Conservation (phyloP, 2,113 vertebrate species). For the Castor canadensis region DNA sequence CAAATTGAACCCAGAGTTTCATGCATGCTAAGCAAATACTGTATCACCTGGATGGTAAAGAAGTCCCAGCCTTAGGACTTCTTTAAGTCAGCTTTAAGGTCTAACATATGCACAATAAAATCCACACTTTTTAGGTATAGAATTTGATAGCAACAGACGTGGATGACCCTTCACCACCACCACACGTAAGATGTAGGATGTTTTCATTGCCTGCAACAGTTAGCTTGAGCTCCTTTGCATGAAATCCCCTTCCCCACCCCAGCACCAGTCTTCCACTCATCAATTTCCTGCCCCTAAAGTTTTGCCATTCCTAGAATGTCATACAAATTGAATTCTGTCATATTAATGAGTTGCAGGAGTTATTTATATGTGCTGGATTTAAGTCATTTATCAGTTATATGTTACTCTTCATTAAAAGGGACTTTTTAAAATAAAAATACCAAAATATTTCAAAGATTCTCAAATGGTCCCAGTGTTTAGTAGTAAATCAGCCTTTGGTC, state of each 20-base stretch:
- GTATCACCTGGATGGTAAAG: not conserved
- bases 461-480: not conserved
- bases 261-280: not conserved
- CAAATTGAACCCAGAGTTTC: too few relatives aligned
- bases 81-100: not conserved
- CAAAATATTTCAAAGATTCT: not conserved
- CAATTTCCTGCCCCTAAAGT: not conserved
- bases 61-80: not conserved
- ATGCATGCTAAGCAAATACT: not conserved
- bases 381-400: not conserved
- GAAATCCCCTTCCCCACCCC: fast-evolving
- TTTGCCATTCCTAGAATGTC: not conserved
- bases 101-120: not conserved
- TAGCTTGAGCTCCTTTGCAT: not conserved
- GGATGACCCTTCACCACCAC: not conserved
- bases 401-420: not conserved
- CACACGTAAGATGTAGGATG: not conserved
- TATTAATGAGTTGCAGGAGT: not conserved
- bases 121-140: not conserved
- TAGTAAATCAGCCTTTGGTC: not conserved
- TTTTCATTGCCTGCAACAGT: not conserved
- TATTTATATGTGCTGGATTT: constrained; percentile 1
- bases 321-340: not conserved
- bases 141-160: not conserved
- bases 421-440: not conserved